Evolutionary conservation across 1,140 invertebrate species (phyloP).

Genomic region (Ericerus pela): DNA sequence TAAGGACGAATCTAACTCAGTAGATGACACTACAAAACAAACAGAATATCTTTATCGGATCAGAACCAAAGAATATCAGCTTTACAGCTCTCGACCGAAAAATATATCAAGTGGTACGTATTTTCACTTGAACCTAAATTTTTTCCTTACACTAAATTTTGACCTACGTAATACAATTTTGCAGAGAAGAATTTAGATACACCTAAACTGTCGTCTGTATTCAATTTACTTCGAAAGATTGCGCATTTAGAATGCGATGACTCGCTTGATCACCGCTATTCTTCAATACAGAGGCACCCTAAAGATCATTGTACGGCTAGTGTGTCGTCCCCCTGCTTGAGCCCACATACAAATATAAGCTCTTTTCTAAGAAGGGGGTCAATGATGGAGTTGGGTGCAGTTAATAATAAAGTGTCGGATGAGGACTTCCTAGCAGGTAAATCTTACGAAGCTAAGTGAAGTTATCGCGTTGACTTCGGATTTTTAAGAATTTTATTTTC

Average conservation of each 20-base stretch:
- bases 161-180: not conserved
- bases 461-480: not conserved
- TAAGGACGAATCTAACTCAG: conserved; percentile 46
- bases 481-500: not conserved
- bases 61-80: conserved; percentile 79
- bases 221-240: conserved; percentile 10
- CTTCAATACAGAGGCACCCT: not conserved
- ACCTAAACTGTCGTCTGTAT: not conserved
- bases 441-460: not conserved
- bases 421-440: conserved; percentile 24
- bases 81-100: conserved; percentile 78
- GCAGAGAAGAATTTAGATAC: not conserved
- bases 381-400: conserved; percentile 32
- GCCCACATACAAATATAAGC: not conserved
- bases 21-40: conserved; percentile 56
- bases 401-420: conserved; percentile 28
- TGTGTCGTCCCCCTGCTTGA: not conserved
- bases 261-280: conserved; percentile 15
- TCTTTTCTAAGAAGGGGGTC: conserved; percentile 29
- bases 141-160: not conserved
- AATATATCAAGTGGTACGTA: conserved; percentile 60
- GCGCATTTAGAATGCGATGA: not conserved
- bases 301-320: not conserved
- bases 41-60: conserved; percentile 83
- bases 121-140: not conserved